phyloP scores from a whole-genome alignment of 1,140 invertebrate genomes.

The Drosophila erecta region DNA sequence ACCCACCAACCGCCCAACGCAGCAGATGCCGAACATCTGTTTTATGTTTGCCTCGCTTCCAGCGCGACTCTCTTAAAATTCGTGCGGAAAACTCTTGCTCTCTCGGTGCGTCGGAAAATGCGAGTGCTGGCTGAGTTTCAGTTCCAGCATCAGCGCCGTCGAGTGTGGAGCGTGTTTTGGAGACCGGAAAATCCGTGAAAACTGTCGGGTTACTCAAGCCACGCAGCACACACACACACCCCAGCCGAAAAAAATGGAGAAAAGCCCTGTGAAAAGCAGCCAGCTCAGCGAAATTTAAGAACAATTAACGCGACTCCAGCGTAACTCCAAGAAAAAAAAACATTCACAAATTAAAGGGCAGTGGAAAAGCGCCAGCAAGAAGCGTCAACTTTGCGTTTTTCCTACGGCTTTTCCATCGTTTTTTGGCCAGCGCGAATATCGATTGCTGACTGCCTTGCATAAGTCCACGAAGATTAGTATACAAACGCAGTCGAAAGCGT shows the following conservation, averaged over 20 bases:
- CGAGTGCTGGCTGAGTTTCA: constrained; percentile 38
- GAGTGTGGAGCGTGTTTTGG: constrained; percentile 51
- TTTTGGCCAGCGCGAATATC: constrained; percentile 77
- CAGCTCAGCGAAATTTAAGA: constrained; percentile 25
- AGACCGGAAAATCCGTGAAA: constrained; percentile 34
- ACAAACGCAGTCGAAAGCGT: constrained; percentile 27
- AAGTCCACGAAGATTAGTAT: constrained; percentile 68
- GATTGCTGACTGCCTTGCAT: constrained; percentile 82
- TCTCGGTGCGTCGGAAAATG: constrained; percentile 48
- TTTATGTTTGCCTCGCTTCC: constrained; percentile 78
- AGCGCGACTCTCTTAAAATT: constrained; percentile 40
- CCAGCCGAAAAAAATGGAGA: constrained; percentile 4
- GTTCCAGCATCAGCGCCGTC: constrained; percentile 76
- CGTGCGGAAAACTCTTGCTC: background rate
- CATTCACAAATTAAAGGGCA: constrained; percentile 7
- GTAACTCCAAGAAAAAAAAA: background rate
- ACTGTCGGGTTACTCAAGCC: constrained; percentile 35
- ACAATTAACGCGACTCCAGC: constrained; percentile 19
- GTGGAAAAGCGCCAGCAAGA: background rate
- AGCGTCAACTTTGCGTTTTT: constrained; percentile 43
- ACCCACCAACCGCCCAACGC: constrained; percentile 3
- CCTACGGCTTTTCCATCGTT: constrained; percentile 36
- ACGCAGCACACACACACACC: constrained; percentile 37
- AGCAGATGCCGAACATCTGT: constrained; percentile 66
- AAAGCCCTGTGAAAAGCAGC: constrained; percentile 24